These are phyloP conservation scores for Phaedon cochleariae DNA, from an alignment of 2,888 invertebrate species.

Conservation along the genomic window DNA sequence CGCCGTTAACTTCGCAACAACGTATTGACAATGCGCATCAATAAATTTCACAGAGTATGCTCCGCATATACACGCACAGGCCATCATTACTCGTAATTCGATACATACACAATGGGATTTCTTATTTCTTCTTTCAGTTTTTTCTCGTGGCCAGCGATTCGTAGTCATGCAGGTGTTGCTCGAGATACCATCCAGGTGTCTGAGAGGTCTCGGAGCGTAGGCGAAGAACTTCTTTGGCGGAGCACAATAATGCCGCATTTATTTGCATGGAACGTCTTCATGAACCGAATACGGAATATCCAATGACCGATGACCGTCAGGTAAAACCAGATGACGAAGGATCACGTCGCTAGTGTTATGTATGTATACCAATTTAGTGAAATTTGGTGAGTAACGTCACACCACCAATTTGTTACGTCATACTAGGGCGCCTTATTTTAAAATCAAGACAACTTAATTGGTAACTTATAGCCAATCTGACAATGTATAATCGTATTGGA, in stretches of 20 bases:
- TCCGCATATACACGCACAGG: background rate
- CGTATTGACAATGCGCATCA: background rate
- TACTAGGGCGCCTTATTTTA: no score
- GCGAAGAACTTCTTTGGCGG: background rate
- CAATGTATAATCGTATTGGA: no score
- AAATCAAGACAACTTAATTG: no score
- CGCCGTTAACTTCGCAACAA: no score
- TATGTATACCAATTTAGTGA: no score
- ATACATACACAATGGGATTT: background rate
- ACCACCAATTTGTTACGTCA: no score
- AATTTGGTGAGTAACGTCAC: no score
- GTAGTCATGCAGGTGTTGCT: background rate
- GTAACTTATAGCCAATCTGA: no score
- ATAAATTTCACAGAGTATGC: background rate
- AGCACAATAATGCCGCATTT: background rate
- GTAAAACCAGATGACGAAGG: no score
- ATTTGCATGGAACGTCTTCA: slow-evolving; percentile 1
- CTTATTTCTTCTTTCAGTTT: background rate
- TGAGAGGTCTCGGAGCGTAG: background rate
- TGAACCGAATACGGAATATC: background rate
- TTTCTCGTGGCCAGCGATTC: background rate
- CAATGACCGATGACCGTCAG: background rate
- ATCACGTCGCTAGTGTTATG: no score
- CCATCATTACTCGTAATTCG: background rate
- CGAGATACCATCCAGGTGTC: slow-evolving; percentile 1